phyloP scores from a whole-genome alignment of 2,888 invertebrate genomes.

The Bombylius discolor region DNA sequence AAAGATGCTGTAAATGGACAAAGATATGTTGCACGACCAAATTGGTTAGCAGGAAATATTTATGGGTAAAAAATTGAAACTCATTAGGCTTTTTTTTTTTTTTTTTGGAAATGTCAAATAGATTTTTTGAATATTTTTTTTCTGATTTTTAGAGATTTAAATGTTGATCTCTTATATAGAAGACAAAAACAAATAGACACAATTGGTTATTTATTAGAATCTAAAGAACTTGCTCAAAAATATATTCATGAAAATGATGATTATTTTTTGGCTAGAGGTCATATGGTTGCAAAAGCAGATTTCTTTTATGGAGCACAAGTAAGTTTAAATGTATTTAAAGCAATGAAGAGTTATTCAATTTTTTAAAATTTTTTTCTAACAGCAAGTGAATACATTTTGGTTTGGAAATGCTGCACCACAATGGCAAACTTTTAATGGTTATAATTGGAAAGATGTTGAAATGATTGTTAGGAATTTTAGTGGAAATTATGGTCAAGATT shows the following conservation, averaged over 20 bases:
- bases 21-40: conserved; percentile 18
- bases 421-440: conserved; percentile 39
- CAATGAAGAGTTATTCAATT: not conserved
- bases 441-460: conserved; percentile 34
- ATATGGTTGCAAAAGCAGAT: conserved; percentile 40
- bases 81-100: no score
- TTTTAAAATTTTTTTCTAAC: not conserved
- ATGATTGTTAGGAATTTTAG: conserved; percentile 22
- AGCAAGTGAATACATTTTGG: conserved; percentile 40
- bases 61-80: conserved; percentile 12
- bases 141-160: not conserved
- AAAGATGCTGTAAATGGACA: conserved; percentile 19
- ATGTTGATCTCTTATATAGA: conserved; percentile 15
- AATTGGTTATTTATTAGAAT: conserved; percentile 20
- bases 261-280: conserved; percentile 37
- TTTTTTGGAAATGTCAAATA: no score
- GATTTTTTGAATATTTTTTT: not conserved
- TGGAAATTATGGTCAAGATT: conserved; percentile 11
- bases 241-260: conserved; percentile 16
- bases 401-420: conserved; percentile 43
- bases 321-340: not conserved
- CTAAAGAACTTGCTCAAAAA: conserved; percentile 18
- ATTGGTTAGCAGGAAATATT: conserved; percentile 14
- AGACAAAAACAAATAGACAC: conserved; percentile 17
- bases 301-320: conserved; percentile 36